A percentile compares a stretch with the other conserved stretches of the same genome.
Evolutionary conservation across 2,113 vertebrate species (phyloP).

Genomic region (Clupea harengus): DNA sequence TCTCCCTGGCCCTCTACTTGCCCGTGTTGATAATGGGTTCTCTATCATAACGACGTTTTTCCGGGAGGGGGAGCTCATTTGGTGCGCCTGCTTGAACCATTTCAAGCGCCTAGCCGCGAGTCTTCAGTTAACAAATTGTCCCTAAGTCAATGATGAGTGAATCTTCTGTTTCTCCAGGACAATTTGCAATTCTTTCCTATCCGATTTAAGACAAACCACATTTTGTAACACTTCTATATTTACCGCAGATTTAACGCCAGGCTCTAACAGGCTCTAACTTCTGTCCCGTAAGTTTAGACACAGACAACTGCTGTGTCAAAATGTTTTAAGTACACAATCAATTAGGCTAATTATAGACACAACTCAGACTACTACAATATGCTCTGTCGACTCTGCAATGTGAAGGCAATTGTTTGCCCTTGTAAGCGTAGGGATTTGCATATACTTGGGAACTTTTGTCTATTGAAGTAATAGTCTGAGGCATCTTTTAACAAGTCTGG

Average conservation of each 20-base stretch:
- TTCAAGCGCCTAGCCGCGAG: neutral
- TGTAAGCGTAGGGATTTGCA: neutral
- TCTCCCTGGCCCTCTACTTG: neutral
- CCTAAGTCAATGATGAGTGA: neutral
- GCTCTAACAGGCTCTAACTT: neutral
- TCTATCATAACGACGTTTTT: neutral
- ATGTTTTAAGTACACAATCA: neutral
- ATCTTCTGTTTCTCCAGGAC: neutral
- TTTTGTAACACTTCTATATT: neutral
- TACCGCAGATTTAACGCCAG: neutral
- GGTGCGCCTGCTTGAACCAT: conserved; percentile 11
- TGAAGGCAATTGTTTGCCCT: neutral
- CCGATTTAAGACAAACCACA: neutral
- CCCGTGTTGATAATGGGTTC: neutral
- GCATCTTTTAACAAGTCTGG: neutral
- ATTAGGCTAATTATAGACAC: neutral
- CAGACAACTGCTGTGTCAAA: neutral
- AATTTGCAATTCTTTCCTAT: neutral
- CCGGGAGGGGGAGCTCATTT: conserved; percentile 10
- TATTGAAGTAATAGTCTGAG: neutral
- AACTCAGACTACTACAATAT: neutral
- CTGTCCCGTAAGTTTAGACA: neutral
- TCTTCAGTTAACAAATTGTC: neutral
- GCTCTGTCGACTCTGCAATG: neutral
- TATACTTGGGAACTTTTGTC: neutral